These are phyloP conservation scores for Branchellion lobata DNA, from an alignment of 2,888 invertebrate species.

Conservation along the genomic window DNA sequence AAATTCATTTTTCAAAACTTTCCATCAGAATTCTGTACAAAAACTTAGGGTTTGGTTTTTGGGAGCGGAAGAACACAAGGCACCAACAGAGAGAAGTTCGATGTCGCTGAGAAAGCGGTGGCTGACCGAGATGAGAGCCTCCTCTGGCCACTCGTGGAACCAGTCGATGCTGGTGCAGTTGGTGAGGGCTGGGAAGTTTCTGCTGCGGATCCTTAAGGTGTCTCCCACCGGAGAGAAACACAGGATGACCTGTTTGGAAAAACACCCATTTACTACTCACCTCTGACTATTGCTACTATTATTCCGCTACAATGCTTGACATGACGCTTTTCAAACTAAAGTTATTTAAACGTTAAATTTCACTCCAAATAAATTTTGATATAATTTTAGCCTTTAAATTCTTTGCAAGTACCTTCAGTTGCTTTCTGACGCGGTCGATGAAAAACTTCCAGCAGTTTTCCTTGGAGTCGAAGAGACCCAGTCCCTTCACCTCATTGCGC, in stretches of 20 bases:
- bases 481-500: slow-evolving; percentile 67
- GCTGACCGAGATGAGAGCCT: slow-evolving; percentile 89
- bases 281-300: background rate
- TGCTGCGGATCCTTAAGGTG: slow-evolving; percentile 81
- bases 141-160: slow-evolving; percentile 99
- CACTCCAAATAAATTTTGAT: too few relatives aligned
- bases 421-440: slow-evolving; percentile 84
- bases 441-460: slow-evolving; percentile 98
- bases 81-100: slow-evolving; percentile 73
- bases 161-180: slow-evolving; percentile 94
- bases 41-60: too few relatives aligned
- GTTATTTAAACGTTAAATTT: too few relatives aligned
- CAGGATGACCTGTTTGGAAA: slow-evolving; percentile 83
- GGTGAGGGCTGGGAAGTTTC: slow-evolving; percentile 92
- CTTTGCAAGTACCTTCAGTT: slow-evolving; percentile 64
- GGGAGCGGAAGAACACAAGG: too few relatives aligned
- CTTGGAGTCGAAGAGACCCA: slow-evolving; percentile 84
- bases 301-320: background rate
- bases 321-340: too few relatives aligned
- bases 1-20: too few relatives aligned
- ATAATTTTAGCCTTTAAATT: too few relatives aligned
- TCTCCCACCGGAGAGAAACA: slow-evolving; percentile 96
- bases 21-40: too few relatives aligned
- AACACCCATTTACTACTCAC: too few relatives aligned
- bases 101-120: slow-evolving; percentile 81